Percentiles rank a stretch among this genome's conserved stretches.
These are phyloP conservation scores for Pantala flavescens DNA, from an alignment of 1,140 invertebrate genomes.

Conservation along the genomic window DNA sequence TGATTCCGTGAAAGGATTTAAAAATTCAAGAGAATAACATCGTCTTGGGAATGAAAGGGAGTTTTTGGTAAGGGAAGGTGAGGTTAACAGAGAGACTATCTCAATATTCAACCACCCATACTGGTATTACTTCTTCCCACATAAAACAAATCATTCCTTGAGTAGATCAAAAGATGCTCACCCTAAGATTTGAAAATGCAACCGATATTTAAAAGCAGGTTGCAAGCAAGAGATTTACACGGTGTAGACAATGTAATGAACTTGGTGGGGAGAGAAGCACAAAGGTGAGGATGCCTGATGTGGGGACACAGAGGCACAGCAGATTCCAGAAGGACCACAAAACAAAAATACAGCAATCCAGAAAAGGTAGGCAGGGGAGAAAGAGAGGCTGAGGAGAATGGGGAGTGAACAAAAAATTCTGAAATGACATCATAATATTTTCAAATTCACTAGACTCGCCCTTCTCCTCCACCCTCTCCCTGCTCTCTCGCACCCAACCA, in stretches of 20 bases:
- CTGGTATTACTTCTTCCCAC: neutral
- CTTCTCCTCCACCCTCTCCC: neutral
- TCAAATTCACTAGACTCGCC: neutral
- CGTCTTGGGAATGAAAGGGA: neutral
- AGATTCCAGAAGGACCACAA: neutral
- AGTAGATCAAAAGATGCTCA: conserved; percentile 2
- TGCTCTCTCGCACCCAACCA: neutral
- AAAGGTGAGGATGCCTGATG: neutral
- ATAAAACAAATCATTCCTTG: neutral
- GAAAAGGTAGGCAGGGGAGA: neutral
- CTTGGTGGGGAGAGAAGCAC: neutral
- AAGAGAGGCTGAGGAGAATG: neutral
- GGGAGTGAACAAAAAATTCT: neutral
- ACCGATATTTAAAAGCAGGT: neutral
- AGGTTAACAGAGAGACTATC: neutral
- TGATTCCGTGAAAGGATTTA: neutral
- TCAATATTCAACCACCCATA: conserved; percentile 4
- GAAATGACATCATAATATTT: neutral
- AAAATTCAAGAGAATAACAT: conserved; percentile 2
- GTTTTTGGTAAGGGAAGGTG: neutral
- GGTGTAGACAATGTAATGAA: neutral
- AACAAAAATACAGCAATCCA: neutral
- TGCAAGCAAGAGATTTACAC: neutral
- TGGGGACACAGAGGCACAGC: conserved; percentile 1
- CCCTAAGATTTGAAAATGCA: neutral